Conservation (phyloP, 2,888 invertebrate genomes). For the Catocala fraxini region DNA sequence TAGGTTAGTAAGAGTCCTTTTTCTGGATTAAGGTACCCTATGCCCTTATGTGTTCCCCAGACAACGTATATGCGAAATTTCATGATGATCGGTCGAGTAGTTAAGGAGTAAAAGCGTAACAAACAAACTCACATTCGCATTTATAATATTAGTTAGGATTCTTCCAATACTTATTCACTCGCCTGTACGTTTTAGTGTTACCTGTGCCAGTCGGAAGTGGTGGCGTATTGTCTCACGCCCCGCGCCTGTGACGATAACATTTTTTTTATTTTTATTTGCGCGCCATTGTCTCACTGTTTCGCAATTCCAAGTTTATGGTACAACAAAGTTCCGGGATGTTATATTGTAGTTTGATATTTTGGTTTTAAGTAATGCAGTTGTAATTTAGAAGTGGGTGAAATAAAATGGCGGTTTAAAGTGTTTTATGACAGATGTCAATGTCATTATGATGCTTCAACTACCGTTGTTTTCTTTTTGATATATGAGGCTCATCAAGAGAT, state of each 20-base stretch:
- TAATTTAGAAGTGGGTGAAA: not conserved
- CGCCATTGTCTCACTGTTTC: constrained; percentile 44
- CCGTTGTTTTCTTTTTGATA: no score
- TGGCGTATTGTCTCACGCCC: constrained; percentile 81
- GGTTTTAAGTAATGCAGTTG: not conserved
- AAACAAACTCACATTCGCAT: no score
- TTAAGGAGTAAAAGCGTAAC: no score
- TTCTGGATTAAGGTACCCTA: no score
- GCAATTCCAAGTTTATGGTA: constrained; percentile 31
- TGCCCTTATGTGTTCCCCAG: no score
- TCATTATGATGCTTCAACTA: no score
- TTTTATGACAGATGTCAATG: no score
- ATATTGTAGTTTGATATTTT: constrained; percentile 15
- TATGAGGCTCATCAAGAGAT: no score
- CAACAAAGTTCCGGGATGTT: constrained; percentile 26
- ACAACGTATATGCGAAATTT: no score
- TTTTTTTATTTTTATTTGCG: constrained; percentile 31
- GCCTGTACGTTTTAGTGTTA: constrained; percentile 61
- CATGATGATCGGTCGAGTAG: no score
- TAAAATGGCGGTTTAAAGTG: not conserved
- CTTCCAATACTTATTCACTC: constrained; percentile 43
- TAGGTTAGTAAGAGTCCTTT: no score
- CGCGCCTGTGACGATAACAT: constrained; percentile 55
- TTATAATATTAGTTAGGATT: no score
- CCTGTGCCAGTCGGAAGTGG: constrained; percentile 78